Percentiles rank a stretch among this genome's conserved stretches.
phyloP scores from a whole-genome alignment of 2,797 vertebrate genomes.

The Brachymystax lenok region DNA sequence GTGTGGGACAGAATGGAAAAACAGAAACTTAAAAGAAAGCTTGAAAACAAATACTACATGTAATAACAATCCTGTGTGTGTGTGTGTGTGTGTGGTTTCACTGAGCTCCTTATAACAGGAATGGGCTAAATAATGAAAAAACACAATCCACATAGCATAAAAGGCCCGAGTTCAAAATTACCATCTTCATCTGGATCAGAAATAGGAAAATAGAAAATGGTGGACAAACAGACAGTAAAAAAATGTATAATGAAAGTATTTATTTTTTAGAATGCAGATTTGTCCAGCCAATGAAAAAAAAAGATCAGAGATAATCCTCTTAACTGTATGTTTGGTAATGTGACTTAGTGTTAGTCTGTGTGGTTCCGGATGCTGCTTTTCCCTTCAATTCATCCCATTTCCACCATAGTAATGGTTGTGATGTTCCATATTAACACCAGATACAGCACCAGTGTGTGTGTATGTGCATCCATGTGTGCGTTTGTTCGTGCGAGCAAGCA shows the following conservation, averaged over 20 bases:
- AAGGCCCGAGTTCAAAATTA: slow-evolving; percentile 58
- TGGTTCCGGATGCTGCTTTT: neutral
- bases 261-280: slow-evolving; percentile 20
- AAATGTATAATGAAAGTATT: slow-evolving; percentile 38
- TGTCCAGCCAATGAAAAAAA: neutral
- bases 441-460: neutral
- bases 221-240: neutral
- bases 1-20: neutral
- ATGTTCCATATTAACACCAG: neutral
- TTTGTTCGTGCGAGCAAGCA: no score
- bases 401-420: slow-evolving; percentile 32
- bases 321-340: neutral
- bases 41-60: no score
- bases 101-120: neutral
- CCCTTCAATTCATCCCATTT: slow-evolving; percentile 13
- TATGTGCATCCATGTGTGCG: neutral
- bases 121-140: neutral
- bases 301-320: neutral
- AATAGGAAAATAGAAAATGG: neutral
- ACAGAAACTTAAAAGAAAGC: slow-evolving; percentile 53
- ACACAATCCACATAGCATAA: slow-evolving; percentile 32
- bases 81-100: neutral
- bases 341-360: slow-evolving; percentile 55
- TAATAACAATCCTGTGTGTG: no score
- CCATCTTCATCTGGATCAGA: neutral